Base-by-base conservation (phyloP, 2,113 vertebrate genomes). In the Podarcis raffonei region DNA sequence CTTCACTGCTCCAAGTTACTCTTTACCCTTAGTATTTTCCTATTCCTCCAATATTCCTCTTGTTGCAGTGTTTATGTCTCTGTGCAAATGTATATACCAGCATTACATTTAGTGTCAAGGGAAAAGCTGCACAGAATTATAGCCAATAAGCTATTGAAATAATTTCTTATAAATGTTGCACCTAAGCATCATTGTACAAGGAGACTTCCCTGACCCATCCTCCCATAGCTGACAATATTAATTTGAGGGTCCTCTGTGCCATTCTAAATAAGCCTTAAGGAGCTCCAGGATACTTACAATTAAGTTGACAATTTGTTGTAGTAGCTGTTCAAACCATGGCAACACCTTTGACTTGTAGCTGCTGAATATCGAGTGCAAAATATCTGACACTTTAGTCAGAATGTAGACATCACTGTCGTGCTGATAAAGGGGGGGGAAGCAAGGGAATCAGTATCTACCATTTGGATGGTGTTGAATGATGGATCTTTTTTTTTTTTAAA, bases 331-430 rank as follows among this genome's bases (percentile, higher is more conserved):
- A 94, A 99, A 99, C 99, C 99, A 99, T 0, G 98, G 98, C 89
- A 99, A 97, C 86, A 99, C 98, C 86, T 99, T 99, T 93, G 99
- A 99, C 92, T 98, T 99, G 89, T 99, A 99, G 89, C 98, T 99
- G 92, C 98, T 99, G 97, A 99, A 99, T 95, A 99, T 98, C 0
- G 99, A 98, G 96, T 99, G 99, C 95, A 99, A 97, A 96, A 99
- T 98, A 92, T 99, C 99, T 0, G 99, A 99, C 89, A 99, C 98
- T 97, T 99, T 99, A 92, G 98, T 99, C 94, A 99, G 95, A 96
- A 99, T 99, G 98, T 99, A 99, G 92, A 99, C 97, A 1, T 99
- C 99, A 39, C 98, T 99, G 92, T 99, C 99, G 95, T 99, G 99
- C 99, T 99, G 93, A 91, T 81, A 95, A 82, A 80, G 84, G 90